These are phyloP conservation scores for Heterodera schachtii DNA, from an alignment of 1,140 invertebrate genomes.

Conservation along the genomic window DNA sequence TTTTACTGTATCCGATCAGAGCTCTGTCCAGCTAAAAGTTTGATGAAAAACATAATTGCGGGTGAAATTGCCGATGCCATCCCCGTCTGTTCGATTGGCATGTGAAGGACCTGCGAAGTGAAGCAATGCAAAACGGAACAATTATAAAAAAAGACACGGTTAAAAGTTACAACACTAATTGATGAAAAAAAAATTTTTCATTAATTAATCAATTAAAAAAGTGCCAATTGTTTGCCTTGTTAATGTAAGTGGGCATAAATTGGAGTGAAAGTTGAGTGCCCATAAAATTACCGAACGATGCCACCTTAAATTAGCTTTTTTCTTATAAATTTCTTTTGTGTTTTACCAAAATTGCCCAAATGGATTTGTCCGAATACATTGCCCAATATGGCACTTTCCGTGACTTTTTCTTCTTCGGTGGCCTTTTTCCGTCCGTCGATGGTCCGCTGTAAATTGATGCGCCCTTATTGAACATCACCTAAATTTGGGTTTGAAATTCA, in stretches of 20 bases:
- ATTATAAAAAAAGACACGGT: too few species aligned
- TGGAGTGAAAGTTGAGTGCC: slow-evolving; percentile 54
- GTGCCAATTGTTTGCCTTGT: slow-evolving; percentile 37
- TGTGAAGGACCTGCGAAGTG: slow-evolving; percentile 39
- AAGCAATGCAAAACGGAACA: too few species aligned
- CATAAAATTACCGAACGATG: slow-evolving; percentile 56
- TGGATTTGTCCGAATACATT: slow-evolving; percentile 48
- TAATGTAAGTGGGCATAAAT: slow-evolving; percentile 54
- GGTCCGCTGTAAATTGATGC: slow-evolving; percentile 54
- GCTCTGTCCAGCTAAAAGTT: slow-evolving; percentile 52
- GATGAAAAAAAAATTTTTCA: too few species aligned
- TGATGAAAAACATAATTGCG: slow-evolving; percentile 60
- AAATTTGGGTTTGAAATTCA: not conserved
- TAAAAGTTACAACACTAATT: too few species aligned
- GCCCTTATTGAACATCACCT: slow-evolving; percentile 51
- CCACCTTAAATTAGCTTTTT: slow-evolving; percentile 26
- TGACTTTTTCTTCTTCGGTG: slow-evolving; percentile 46
- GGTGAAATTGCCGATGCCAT: slow-evolving; percentile 60
- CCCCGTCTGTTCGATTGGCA: slow-evolving; percentile 58
- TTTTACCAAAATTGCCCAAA: slow-evolving; percentile 53
- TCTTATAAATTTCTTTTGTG: not conserved
- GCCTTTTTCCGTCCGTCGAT: slow-evolving; percentile 15
- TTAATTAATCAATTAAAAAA: not conserved
- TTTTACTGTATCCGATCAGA: slow-evolving; percentile 49
- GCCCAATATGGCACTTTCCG: slow-evolving; percentile 53